Base-by-base conservation (phyloP, 1,140 invertebrate species). In the Leptoteleia sp. region DNA sequence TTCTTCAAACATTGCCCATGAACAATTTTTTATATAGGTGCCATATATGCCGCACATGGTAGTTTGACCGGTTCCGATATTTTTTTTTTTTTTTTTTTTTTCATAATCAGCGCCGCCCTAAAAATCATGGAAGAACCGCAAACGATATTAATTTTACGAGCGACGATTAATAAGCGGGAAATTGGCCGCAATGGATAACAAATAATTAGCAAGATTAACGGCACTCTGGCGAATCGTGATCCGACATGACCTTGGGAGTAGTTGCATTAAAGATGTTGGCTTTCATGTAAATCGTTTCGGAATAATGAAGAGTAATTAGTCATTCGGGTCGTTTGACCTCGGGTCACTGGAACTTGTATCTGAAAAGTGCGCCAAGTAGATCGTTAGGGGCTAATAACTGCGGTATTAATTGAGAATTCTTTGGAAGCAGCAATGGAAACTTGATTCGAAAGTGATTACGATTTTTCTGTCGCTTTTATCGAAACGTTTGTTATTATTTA, bases 1-100 rank as follows among this genome's bases (percentile, higher is more conserved):
- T 55, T 22, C 17, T 22, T 38, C 57, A 55, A 68, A 64, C 70
- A 76, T 76, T 64, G 64, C n/a, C n/a, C n/a, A n/a, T n/a, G n/a
- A n/a, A n/a, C n/a, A n/a, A n/a, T n/a, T n/a, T n/a, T n/a, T n/a
- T n/a, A n/a, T n/a, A n/a, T n/a, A n/a, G n/a, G n/a, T n/a, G n/a
- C n/a, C n/a, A n/a, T n/a, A n/a, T n/a, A n/a, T n/a, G n/a, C n/a
- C n/a, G n/a, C n/a, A n/a, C n/a, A n/a, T n/a, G n/a, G n/a, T n/a
- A n/a, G 68, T 76, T 54, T 48, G 29, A 9, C 12, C n/a, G n/a
- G 11, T 48, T 29, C 12, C 47, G n/a, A n/a, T n/a, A n/a, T n/a
- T n/a, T n/a, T n/a, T n/a, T n/a, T n/a, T n/a, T n/a, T n/a, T n/a
- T n/a, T n/a, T n/a, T n/a, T n/a, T n/a, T n/a, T n/a, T n/a, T n/a